phyloP scores from a whole-genome alignment of 1,140 invertebrate species.

The Harpegnathos saltator region DNA sequence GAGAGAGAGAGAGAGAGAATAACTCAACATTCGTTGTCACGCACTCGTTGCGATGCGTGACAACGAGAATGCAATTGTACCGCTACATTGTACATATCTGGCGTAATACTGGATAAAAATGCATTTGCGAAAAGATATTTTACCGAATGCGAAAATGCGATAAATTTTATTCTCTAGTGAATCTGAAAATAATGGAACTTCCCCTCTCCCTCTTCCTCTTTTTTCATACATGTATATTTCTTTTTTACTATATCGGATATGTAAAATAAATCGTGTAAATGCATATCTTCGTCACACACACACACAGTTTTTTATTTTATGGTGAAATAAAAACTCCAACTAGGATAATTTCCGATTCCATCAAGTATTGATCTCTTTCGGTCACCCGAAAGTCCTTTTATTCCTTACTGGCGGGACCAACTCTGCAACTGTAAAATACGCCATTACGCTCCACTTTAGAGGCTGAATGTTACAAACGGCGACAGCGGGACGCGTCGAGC shows the following conservation, averaged over 20 bases:
- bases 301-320: not conserved
- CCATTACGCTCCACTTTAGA: not conserved
- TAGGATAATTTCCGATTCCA: not conserved
- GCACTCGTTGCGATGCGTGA: constrained; percentile 2
- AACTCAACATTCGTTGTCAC: no score
- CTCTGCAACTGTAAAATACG: not conserved
- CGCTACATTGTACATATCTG: not conserved
- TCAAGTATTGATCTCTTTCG: not conserved
- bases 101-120: not conserved
- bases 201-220: no score
- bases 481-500: not conserved
- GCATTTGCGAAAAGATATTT: not conserved
- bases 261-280: constrained; percentile 2
- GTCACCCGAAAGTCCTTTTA: not conserved
- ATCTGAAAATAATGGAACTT: not conserved
- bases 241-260: not conserved
- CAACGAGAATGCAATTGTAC: constrained; percentile 3
- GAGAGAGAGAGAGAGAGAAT: not conserved
- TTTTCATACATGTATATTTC: not conserved
- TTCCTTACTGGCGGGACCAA: not conserved
- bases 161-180: not conserved
- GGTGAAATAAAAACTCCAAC: not conserved
- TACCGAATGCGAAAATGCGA: not conserved
- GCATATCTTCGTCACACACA: not conserved
- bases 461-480: not conserved